Evolutionary conservation across 1,140 invertebrate species (phyloP), one percentile per base, ranked within the genome.

Genomic region (Ganaspis sp.): DNA sequence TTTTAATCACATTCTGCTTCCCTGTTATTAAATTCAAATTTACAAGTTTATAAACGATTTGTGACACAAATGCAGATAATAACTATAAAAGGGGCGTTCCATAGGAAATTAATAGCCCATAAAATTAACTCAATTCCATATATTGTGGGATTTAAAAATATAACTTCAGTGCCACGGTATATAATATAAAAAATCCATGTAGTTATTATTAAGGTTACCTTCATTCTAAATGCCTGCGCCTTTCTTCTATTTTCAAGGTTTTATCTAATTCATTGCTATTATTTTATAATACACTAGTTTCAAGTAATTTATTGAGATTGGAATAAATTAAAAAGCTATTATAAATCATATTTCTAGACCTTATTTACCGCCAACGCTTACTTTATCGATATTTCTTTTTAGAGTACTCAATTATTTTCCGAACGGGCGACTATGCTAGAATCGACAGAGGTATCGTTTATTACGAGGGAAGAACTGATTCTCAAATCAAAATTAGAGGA

Each of bases 401-500:
- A 95, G 94, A 94, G 80, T 94, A 93, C 78, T 91, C 92, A 1
- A 92, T 91, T 72, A 90, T 97, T 0, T 98, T 96, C 86, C 93
- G 94, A 40, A 98, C 96, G 1, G 97, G 97, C 0, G 97, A 98
- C 87, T 97, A 94, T 83, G 97, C 95, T 0, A 92, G 93, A 15
- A 91, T 97, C 8, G 91, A 94, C n/a, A 95, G 96, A 72, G 94
- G 93, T 0, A 90, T 92, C 17, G 85, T 96, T 34, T 83, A 96
- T 53, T 98, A 95, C 83, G 95, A 97, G 83, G 97, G 97, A 0
- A 92, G 97, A 45, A 95, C 94, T 0, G 97, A 98, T 89, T 95
- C 95, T 0, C 97, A 98, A 88, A 93, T 98, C 0, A 98, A 98
- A 90, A 94, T 98, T 11, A 90, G 96, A 73, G 97, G 97, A 12